These are phyloP conservation scores for Cancer borealis DNA, from an alignment of 2,888 invertebrate species.

Conservation along the genomic window DNA sequence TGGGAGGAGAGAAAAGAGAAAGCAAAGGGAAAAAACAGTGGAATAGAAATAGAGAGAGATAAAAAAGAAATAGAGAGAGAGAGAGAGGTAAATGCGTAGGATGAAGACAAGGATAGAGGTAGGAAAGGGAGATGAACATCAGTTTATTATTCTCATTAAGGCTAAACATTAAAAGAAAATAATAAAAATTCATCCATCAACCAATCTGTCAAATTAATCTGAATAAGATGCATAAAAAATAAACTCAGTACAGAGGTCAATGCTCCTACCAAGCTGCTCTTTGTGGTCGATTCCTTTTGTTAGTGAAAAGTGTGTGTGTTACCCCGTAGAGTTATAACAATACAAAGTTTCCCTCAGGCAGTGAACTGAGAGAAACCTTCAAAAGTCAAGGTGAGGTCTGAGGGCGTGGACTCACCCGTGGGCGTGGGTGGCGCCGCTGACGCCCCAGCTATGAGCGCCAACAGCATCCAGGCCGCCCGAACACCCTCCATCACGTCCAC, in stretches of 20 bases:
- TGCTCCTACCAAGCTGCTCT: background rate
- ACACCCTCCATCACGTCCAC: background rate
- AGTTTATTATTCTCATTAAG: background rate
- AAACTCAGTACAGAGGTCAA: too few relatives aligned
- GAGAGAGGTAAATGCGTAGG: background rate
- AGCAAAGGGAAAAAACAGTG: background rate
- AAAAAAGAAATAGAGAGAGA: background rate
- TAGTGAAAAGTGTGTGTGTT: background rate
- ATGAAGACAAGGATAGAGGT: background rate
- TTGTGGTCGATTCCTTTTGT: background rate
- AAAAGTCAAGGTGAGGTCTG: background rate
- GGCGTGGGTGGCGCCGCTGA: constrained; percentile 17
- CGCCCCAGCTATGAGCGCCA: constrained; percentile 40
- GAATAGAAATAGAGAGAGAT: background rate
- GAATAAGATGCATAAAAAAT: too few relatives aligned
- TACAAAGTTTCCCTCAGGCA: background rate
- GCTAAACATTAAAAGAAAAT: background rate
- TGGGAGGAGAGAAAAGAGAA: background rate
- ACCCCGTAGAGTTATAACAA: background rate
- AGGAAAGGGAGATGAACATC: background rate
- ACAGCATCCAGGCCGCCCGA: background rate
- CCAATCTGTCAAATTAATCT: too few relatives aligned
- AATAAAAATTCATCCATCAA: too few relatives aligned
- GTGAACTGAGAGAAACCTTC: background rate
- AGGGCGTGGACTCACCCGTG: constrained; percentile 13